Evolutionary conservation across 2,797 vertebrate genomes (phyloP).

Genomic region (Sitta carolinensis): DNA sequence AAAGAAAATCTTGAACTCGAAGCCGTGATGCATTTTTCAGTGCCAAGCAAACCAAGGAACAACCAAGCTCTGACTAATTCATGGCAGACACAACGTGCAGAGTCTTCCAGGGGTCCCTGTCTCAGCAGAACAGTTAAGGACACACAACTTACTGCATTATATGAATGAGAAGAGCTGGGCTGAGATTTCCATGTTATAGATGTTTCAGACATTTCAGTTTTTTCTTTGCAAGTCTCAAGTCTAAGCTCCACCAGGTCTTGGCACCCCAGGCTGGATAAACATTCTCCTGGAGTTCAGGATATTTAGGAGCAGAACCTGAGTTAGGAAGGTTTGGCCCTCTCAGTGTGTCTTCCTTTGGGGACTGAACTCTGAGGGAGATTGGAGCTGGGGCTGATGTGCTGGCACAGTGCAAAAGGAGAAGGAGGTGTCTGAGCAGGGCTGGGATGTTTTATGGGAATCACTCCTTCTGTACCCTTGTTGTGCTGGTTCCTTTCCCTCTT

Average conservation of each 20-base stretch:
- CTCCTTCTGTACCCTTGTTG: constrained; percentile 7
- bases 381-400: constrained; percentile 1
- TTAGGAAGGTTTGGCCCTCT: constrained; percentile 12
- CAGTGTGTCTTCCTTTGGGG: background rate
- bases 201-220: background rate
- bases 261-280: constrained; percentile 9
- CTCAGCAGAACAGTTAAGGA: background rate
- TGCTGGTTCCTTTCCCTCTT: constrained; percentile 11
- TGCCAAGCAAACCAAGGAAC: background rate
- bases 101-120: background rate
- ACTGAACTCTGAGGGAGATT: background rate
- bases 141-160: background rate
- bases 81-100: background rate
- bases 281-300: background rate
- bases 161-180: background rate
- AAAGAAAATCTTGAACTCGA: background rate
- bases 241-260: constrained; percentile 5
- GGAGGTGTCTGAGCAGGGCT: background rate
- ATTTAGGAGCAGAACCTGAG: constrained; percentile 44
- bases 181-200: background rate
- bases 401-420: background rate
- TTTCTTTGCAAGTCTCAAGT: background rate
- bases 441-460: constrained; percentile 22
- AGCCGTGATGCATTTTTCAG: background rate
- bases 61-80: background rate